Evolutionary conservation across 1,140 invertebrate species (phyloP).

Genomic region (Drosophila sproati): DNA sequence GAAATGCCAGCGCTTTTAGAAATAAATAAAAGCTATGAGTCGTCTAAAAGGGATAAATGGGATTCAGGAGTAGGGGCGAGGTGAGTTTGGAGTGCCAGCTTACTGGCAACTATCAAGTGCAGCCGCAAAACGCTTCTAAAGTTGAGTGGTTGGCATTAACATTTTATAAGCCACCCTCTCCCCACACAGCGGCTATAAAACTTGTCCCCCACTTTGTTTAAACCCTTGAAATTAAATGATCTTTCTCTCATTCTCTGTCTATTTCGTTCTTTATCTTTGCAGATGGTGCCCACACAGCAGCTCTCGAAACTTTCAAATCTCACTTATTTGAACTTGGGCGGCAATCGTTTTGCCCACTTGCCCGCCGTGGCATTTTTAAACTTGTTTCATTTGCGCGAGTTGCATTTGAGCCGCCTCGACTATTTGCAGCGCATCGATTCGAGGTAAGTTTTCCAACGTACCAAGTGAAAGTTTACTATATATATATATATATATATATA

Average conservation of each 20-base stretch:
- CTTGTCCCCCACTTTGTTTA: conserved; percentile 52
- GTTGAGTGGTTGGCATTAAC: conserved; percentile 68
- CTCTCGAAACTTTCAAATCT: conserved; percentile 91
- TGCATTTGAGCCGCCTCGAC: conserved; percentile 89
- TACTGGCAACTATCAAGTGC: conserved; percentile 45
- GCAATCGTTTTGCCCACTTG: conserved; percentile 90
- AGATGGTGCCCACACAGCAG: conserved; percentile 89
- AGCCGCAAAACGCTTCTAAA: conserved; percentile 67
- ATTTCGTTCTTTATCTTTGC: conserved; percentile 44
- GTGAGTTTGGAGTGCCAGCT: background rate
- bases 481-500: background rate
- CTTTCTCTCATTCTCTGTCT: conserved; percentile 8
- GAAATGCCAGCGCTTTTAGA: conserved; percentile 33
- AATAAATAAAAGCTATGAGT: conserved; percentile 42
- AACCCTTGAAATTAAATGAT: conserved; percentile 52
- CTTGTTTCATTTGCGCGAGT: conserved; percentile 90
- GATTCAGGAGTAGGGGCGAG: background rate
- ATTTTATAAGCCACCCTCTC: conserved; percentile 53
- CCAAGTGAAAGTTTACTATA: conserved; percentile 38
- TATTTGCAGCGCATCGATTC: conserved; percentile 89
- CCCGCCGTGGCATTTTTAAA: conserved; percentile 91
- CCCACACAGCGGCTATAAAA: conserved; percentile 7
- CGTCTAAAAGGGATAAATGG: conserved; percentile 5
- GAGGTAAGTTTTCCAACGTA: conserved; percentile 72
- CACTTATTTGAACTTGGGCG: conserved; percentile 89